Conservation (phyloP, 2,888 invertebrate species). For the Dryococelus australis region DNA sequence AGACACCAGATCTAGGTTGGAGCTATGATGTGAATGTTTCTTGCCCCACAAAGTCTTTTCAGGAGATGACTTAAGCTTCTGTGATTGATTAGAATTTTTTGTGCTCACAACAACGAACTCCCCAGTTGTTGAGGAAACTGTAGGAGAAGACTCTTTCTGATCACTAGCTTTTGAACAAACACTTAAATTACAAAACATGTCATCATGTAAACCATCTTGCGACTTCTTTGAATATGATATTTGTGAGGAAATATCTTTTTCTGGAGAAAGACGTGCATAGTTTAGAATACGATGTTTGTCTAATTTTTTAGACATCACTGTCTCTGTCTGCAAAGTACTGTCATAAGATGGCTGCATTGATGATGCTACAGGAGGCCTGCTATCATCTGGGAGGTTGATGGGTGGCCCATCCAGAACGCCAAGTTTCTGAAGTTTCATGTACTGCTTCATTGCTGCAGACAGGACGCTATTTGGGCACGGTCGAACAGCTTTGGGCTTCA, state of each 20-base stretch:
- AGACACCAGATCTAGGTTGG: not conserved
- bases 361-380: not conserved
- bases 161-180: not conserved
- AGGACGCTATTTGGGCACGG: slow-evolving; percentile 69
- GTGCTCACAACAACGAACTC: not conserved
- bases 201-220: not conserved
- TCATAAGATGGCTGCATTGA: not conserved
- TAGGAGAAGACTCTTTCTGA: not conserved
- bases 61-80: not conserved
- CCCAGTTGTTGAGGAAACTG: not conserved
- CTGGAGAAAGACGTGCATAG: not conserved
- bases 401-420: not conserved
- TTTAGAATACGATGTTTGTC: not conserved
- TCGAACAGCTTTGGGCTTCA: slow-evolving; percentile 56
- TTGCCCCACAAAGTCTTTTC: not conserved
- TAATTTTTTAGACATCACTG: not conserved
- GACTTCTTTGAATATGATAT: not conserved
- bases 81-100: not conserved
- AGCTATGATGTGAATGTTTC: not conserved
- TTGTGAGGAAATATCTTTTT: not conserved
- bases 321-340: not conserved
- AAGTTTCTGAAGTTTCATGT: not conserved
- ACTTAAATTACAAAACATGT: not conserved
- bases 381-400: not conserved
- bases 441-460: slow-evolving; percentile 55